Evolutionary conservation across 2,888 invertebrate species (phyloP), one percentile per base, ranked within the genome.

Genomic region (Sarcophaga caerulescens): DNA sequence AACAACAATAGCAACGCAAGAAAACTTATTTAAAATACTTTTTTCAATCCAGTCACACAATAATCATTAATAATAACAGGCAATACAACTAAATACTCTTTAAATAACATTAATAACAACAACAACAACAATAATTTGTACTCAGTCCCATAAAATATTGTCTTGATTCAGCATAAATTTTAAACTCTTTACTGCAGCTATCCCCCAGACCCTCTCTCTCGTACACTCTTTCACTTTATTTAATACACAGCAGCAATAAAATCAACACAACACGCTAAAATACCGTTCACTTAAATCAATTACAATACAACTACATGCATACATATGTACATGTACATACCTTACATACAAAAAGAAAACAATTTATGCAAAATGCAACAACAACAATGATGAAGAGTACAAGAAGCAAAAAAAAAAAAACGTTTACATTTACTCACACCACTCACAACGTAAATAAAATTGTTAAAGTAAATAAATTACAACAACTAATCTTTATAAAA

Each of bases 231-330:
- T 47, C 11, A 23, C 17, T 75, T 69, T 81, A 78, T 76, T 66
- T 35, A 68, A 35, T 44, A 4, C 35, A 63, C 68, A n/a, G 52
- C 35, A 35, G 35, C 35, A 35, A 35, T 45, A 63, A 63, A 63
- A 35, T 45, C 60, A 78, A 75, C 35, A 76, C 79, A 84, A 75
- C 76, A 80, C 73, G 76, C 76, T 76, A 84, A 77, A 86, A 74
- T 84, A 86, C 84, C 77, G 81, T 78, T 84, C 84, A 84, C 81
- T 84, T 86, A 77, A 84, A 86, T 84, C 78, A 84, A 86, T 84
- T 86, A 77, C 80, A 74, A 69, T 52, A 17, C 14, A 52, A 14
- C 8, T 35, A 35, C 35, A 35, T 35, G 35, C 4, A 14, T 47
- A 47, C 12, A 6, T 25, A 25, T 25, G 12, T 47, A 52, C 52